These are phyloP conservation scores for Propithecus coquereli DNA, from an alignment of 2,113 vertebrate genomes.

Conservation along the genomic window DNA sequence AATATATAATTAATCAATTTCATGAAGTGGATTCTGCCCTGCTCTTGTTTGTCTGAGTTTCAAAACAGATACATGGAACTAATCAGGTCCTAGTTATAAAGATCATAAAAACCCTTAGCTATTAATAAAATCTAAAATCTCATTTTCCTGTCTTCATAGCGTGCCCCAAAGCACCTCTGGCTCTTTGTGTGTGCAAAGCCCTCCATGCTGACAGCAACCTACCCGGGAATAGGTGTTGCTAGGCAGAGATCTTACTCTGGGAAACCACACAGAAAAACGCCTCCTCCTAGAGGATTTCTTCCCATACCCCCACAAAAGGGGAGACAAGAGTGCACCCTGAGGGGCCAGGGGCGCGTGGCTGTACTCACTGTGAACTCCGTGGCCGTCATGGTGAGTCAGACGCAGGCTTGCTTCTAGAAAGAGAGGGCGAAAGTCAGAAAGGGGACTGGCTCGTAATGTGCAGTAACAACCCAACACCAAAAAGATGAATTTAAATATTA, in stretches of 20 bases:
- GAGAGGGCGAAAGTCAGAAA: background rate
- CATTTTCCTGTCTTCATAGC: background rate
- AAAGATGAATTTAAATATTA: background rate
- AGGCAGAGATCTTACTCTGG: background rate
- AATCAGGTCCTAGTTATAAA: background rate
- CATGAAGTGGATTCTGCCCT: background rate
- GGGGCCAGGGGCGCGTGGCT: rapidly evolving
- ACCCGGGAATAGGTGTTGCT: background rate
- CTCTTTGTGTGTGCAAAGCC: background rate
- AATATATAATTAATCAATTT: too few species aligned
- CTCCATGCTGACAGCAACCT: rapidly evolving
- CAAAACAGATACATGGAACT: background rate
- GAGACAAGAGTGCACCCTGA: rapidly evolving
- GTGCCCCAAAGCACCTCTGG: background rate
- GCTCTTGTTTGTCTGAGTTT: background rate
- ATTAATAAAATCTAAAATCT: background rate
- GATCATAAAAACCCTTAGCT: background rate
- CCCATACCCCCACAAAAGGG: background rate
- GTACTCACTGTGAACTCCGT: constrained; percentile 62
- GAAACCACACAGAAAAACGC: background rate
- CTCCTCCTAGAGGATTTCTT: background rate
- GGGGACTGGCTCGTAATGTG: background rate
- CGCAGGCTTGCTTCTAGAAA: background rate
- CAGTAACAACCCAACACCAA: background rate
- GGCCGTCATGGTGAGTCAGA: constrained; percentile 23